A percentile compares a stretch with the other conserved stretches of the same genome.
phyloP scores from a whole-genome alignment of 2,888 invertebrate species.

The Eupithecia exiguata region DNA sequence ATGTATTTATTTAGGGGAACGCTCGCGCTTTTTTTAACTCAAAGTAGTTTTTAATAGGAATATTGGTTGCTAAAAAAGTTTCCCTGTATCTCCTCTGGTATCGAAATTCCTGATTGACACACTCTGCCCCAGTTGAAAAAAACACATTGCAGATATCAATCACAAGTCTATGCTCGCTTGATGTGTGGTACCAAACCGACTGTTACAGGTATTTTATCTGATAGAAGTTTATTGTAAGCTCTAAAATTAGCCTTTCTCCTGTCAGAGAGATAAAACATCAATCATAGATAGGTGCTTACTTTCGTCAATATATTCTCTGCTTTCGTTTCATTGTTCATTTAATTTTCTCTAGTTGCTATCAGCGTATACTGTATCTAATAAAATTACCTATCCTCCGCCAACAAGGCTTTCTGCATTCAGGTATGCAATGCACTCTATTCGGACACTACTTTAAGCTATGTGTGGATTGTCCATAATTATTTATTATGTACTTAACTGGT shows the following conservation, averaged over 20 bases:
- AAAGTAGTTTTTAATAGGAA: too few species aligned
- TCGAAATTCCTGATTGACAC: too few species aligned
- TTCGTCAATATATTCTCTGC: not conserved
- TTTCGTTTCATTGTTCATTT: not conserved
- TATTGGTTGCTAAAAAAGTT: too few species aligned
- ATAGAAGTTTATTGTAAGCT: not conserved
- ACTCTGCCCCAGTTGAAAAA: not conserved
- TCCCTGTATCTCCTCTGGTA: too few species aligned
- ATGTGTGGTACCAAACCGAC: not conserved
- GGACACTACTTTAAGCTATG: too few species aligned
- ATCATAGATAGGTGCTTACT: not conserved
- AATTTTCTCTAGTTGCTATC: not conserved
- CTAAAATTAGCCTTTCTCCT: conserved; percentile 6
- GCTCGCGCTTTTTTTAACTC: not conserved
- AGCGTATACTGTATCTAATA: not conserved
- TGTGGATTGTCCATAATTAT: too few species aligned
- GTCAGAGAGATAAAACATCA: not conserved
- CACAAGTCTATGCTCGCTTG: not conserved
- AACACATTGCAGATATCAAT: not conserved
- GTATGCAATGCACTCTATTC: too few species aligned
- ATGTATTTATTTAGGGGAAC: not conserved
- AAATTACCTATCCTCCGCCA: not conserved
- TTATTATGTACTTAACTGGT: too few species aligned
- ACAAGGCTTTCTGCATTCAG: too few species aligned
- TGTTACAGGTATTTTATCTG: not conserved